These are phyloP conservation scores for Sabellastarte sp. DNA, from an alignment of 2,888 invertebrate species.

Conservation along the genomic window DNA sequence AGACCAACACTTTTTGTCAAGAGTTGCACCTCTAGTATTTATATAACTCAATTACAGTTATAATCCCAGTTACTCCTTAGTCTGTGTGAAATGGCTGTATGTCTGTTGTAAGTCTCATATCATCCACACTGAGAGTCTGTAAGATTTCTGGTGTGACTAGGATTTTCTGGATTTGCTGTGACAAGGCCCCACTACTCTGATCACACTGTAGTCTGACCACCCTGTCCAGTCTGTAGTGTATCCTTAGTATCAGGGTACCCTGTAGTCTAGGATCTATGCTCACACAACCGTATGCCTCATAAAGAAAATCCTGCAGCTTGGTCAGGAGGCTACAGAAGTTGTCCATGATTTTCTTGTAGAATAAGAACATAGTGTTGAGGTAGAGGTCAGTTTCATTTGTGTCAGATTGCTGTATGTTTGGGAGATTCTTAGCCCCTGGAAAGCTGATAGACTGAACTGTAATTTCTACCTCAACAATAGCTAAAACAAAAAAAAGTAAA, in stretches of 20 bases:
- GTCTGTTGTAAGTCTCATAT: too few species aligned
- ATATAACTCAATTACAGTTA: too few species aligned
- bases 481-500: neutral
- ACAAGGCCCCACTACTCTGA: conserved; percentile 8
- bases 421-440: neutral
- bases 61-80: too few species aligned
- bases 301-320: neutral
- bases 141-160: conserved; percentile 3
- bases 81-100: too few species aligned
- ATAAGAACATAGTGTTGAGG: neutral
- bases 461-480: neutral
- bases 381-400: too few species aligned
- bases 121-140: neutral
- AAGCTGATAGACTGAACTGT: neutral
- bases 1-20: too few species aligned
- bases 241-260: neutral
- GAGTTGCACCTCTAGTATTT: too few species aligned
- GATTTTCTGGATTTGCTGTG: neutral
- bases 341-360: neutral
- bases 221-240: neutral
- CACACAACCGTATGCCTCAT: neutral
- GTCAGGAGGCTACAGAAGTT: neutral
- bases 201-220: conserved; percentile 8
- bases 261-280: neutral
- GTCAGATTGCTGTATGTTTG: too few species aligned